Base-by-base conservation (phyloP, 2,888 invertebrate genomes). In the Philaethria dido region DNA sequence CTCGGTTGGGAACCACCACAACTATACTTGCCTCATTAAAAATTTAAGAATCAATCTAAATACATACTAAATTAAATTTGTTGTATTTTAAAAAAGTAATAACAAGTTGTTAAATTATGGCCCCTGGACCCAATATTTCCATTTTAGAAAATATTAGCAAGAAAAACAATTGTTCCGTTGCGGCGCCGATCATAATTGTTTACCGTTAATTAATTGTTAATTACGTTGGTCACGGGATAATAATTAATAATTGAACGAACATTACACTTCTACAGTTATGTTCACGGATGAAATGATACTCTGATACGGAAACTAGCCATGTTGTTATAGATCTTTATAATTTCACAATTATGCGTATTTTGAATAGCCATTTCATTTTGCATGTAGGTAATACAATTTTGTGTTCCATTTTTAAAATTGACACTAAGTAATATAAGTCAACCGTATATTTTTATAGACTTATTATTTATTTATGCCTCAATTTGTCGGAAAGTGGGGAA, bases 131-230 rank as follows among this genome's bases (percentile, higher is more conserved):
- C 16, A 52, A 29, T 29, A 4, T 18, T 8, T n/a, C 60, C 36
- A 36, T 47, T 42, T 64, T 60, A 65, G 64, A 65, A 65, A 65
- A 59, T 14, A 48, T 18, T 42, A 20, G 11, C 20, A 52, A 33
- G 39, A 60, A 64, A 59, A 65, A 57, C 47, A 16, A 44, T 14
- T 45, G 62, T 67, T 70, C 65, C 65, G 70, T 65, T 55, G 59
- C 68, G 33, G 62, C 48, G 44, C 39, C 65, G 57, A 68, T 68
- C 59, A 68, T 69, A 67, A 72, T 72, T 69, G 64, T 68, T 69
- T 67, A 71, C 73, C 64, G 68, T 73, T 73, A 72, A 74, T 74
- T 71, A 72, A 69, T 69, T 69, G 64, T 60, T 74, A 74, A 74
- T 74, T 72, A 67, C 39, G 16, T 44, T 59, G 22, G 68, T 69